Percentiles rank a stretch among this genome's conserved stretches.
Evolutionary conservation across 2,888 invertebrate species (phyloP).

Genomic region (Caenorhabditis becei): DNA sequence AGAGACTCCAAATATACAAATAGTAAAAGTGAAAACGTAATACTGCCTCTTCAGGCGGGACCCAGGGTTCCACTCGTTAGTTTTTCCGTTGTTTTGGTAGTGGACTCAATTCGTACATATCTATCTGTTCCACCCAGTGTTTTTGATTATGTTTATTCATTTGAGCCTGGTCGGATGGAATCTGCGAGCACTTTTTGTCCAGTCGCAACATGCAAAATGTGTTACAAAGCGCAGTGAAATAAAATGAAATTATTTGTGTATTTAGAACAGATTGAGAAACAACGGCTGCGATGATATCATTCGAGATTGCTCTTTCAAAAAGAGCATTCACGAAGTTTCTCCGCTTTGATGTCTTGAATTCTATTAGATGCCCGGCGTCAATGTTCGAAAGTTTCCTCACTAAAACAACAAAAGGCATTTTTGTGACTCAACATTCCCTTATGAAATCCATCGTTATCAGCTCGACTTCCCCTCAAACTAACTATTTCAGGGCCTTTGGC

Average conservation of each 20-base stretch:
- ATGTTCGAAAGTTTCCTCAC: neutral
- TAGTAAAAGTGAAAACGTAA: constrained; percentile 52
- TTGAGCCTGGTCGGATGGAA: neutral
- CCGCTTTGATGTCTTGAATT: too few species aligned
- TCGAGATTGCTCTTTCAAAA: too few species aligned
- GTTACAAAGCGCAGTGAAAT: constrained; percentile 36
- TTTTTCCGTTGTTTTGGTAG: constrained; percentile 30
- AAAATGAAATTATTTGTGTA: constrained; percentile 52
- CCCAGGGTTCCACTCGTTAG: constrained; percentile 10
- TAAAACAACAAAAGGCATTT: neutral
- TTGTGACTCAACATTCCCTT: constrained; percentile 30
- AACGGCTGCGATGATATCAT: neutral
- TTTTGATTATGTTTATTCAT: constrained; percentile 48
- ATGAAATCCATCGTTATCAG: constrained; percentile 32
- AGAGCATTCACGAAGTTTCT: too few species aligned
- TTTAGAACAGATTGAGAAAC: constrained; percentile 26
- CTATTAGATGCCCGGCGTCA: neutral
- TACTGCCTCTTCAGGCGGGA: constrained; percentile 25
- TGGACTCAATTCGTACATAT: constrained; percentile 12
- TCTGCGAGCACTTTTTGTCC: constrained; percentile 45
- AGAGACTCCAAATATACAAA: constrained; percentile 49
- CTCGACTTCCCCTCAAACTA: neutral
- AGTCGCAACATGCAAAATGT: constrained; percentile 51
- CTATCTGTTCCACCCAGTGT: constrained; percentile 3
- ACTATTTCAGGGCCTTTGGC: constrained; percentile 48